Conservation (phyloP, 2,888 invertebrate species). For the Germaria angustata region DNA sequence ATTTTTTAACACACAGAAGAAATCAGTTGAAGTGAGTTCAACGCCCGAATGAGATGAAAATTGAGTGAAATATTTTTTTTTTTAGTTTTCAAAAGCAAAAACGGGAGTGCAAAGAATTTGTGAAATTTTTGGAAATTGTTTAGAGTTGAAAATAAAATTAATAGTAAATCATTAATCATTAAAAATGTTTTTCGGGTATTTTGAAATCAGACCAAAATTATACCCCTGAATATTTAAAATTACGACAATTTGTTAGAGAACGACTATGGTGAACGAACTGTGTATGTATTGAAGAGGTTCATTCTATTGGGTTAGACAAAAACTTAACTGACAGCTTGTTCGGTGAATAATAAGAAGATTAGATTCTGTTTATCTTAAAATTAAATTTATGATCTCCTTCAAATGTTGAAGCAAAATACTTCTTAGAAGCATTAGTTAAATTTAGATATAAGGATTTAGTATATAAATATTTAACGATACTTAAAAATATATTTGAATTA, state of each 20-base stretch:
- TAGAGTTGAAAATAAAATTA: no score
- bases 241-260: neutral
- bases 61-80: slow-evolving; percentile 40
- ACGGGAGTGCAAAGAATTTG: neutral
- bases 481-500: no score
- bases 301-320: neutral
- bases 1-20: no score
- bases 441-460: neutral
- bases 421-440: slow-evolving; percentile 20
- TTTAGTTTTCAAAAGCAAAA: slow-evolving; percentile 7
- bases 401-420: neutral
- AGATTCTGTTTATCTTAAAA: slow-evolving; percentile 22
- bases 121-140: no score
- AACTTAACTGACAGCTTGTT: neutral
- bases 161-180: no score
- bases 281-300: no score
- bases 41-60: slow-evolving; percentile 47
- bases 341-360: slow-evolving; percentile 41
- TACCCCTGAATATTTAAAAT: neutral
- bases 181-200: no score
- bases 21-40: slow-evolving; percentile 34
- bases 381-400: slow-evolving; percentile 16
- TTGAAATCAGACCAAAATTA: no score
- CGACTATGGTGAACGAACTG: neutral
- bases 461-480: no score